Conservation (phyloP, 1,140 invertebrate species). For the Hesperophylax magnus region DNA sequence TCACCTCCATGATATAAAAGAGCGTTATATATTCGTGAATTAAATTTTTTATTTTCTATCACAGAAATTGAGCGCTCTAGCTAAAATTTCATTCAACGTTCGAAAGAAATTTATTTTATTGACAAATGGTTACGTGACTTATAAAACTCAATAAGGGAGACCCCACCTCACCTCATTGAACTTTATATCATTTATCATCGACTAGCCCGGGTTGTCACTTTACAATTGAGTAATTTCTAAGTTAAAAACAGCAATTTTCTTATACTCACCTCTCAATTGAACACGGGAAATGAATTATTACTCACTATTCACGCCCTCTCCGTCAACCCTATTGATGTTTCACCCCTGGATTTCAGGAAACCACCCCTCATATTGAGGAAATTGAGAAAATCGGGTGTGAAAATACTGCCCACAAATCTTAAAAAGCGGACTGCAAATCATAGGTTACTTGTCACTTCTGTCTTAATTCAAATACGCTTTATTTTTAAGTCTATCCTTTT, state of each 20-base stretch:
- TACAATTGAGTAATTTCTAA: too few relatives aligned
- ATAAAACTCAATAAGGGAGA: too few relatives aligned
- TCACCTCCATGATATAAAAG: too few relatives aligned
- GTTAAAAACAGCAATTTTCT: neutral
- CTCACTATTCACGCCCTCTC: neutral
- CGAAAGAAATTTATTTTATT: too few relatives aligned
- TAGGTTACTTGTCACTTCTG: constrained; percentile 2
- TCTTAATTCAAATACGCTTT: neutral
- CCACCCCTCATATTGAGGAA: constrained; percentile 6
- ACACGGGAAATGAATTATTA: constrained; percentile 19
- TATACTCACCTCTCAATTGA: neutral
- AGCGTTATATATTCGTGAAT: too few relatives aligned
- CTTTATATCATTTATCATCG: too few relatives aligned
- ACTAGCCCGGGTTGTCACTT: too few relatives aligned
- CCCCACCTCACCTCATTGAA: too few relatives aligned
- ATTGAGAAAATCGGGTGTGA: neutral
- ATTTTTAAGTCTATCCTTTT: neutral
- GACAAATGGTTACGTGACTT: too few relatives aligned
- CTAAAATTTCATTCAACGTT: too few relatives aligned
- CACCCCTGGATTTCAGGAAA: neutral
- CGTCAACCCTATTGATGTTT: neutral
- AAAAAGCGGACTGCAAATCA: neutral
- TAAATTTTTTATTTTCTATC: too few relatives aligned
- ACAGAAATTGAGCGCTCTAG: too few relatives aligned
- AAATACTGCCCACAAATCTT: constrained; percentile 9